These are phyloP conservation scores for Camarhynchus parvulus DNA, from an alignment of 2,113 vertebrate genomes.

Conservation along the genomic window DNA sequence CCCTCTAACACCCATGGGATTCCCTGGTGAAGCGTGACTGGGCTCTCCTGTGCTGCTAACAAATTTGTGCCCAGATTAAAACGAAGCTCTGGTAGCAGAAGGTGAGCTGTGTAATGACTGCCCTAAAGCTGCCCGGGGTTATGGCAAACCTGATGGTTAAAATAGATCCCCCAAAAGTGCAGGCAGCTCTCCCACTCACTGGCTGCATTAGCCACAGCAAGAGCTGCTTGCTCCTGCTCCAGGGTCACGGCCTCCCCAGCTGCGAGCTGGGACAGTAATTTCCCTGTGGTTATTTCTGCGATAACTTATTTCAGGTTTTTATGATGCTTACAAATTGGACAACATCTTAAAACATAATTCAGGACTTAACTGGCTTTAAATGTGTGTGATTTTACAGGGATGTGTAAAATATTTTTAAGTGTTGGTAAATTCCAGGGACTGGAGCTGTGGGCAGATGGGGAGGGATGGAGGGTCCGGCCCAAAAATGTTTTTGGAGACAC, in stretches of 20 bases:
- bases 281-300: slow-evolving; percentile 51
- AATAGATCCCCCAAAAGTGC: background rate
- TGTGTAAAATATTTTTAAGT: slow-evolving; percentile 61
- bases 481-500: background rate
- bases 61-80: background rate
- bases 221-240: background rate
- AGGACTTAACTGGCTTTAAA: slow-evolving; percentile 56
- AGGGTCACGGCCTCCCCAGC: background rate
- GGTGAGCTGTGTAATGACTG: background rate
- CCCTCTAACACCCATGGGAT: background rate
- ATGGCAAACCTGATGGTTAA: background rate
- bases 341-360: slow-evolving; percentile 55
- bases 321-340: slow-evolving; percentile 63
- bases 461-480: background rate
- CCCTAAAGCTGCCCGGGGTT: background rate
- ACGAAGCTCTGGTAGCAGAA: background rate
- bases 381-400: slow-evolving; percentile 34
- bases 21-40: background rate
- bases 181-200: background rate
- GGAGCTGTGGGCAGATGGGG: background rate
- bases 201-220: background rate
- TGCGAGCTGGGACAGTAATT: background rate
- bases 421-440: slow-evolving; percentile 57
- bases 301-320: slow-evolving; percentile 65
- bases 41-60: background rate